These are phyloP conservation scores for Sturnira hondurensis DNA, from an alignment of 2,113 vertebrate species.

Conservation along the genomic window DNA sequence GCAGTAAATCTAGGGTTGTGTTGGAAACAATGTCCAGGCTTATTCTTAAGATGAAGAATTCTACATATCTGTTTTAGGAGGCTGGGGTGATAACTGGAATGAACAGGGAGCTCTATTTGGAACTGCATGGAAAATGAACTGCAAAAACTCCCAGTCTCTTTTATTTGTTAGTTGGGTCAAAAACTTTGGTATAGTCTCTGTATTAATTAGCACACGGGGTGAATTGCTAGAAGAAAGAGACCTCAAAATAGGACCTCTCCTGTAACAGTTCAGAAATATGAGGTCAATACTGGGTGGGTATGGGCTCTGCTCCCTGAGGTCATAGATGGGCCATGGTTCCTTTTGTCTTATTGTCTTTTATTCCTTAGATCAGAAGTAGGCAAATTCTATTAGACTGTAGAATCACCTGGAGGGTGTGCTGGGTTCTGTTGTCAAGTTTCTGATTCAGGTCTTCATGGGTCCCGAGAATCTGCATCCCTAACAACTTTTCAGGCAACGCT, in stretches of 20 bases:
- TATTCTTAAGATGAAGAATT: constrained; percentile 12
- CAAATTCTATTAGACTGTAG: not conserved
- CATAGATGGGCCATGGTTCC: not conserved
- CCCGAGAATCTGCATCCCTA: not conserved
- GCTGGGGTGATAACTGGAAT: not conserved
- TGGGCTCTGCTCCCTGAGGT: not conserved
- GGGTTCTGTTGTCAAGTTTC: not conserved
- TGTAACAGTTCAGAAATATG: not conserved
- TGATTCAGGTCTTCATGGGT: not conserved
- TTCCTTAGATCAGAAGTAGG: not conserved
- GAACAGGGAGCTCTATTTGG: not conserved
- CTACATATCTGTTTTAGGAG: not conserved
- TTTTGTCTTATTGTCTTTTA: not conserved
- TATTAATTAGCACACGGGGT: constrained; percentile 6
- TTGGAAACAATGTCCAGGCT: not conserved
- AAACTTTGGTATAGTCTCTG: not conserved
- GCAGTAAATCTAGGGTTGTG: not conserved
- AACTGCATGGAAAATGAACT: not conserved
- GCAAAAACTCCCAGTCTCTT: not conserved
- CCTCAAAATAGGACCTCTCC: not conserved
- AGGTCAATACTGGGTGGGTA: not conserved
- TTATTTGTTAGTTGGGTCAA: constrained; percentile 1
- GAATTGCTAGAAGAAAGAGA: not conserved
- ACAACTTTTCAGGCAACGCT: not conserved
- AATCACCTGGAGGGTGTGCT: not conserved